Evolutionary conservation across 2,888 invertebrate species (phyloP), one percentile per base, ranked within the genome.

Genomic region (Xylota segnis): DNA sequence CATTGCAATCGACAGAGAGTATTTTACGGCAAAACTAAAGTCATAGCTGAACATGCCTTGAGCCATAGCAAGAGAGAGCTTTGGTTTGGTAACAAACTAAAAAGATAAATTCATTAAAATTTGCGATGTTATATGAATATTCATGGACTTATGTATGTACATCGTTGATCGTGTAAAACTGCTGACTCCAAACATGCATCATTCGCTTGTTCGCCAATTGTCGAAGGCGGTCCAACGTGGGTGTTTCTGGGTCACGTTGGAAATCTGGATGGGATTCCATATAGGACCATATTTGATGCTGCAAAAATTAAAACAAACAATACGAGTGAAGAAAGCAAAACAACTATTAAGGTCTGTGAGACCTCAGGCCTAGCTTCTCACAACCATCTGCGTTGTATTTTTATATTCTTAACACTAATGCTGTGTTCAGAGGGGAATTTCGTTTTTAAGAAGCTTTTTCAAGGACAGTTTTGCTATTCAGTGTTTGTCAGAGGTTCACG

Each of bases 1-100:
- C 93, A 96, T 94, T 7, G 94, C 93, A 90, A 95, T 94, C 0
- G 95, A 94, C 0, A 96, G 91, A 0, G 94, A 94, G 59, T 94
- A 91, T 92, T 96, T 96, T 0, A 96, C 94, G 4, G 95, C 94
- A 16, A 95, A 90, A 4, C 94, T 94, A 16, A 89, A 89, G 37
- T 95, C 94, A 88, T 94, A 94, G 90, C 94, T 94, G 88, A 94
- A 94, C 88, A 94, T 90, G 0, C 94, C 93, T 89, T 94, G 94
- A 0, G 92, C 89, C 83, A 93, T 93, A 0, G 94, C 93, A 88
- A 93, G 91, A 12, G 93, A 91, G 0, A 93, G 82, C 82, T 91
- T 93, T 0, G 95, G 94, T 47, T 94, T 93, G 78, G 90, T 89
- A 0, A 93, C 89, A 78, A 94, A 92, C 94, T 94, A 89, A 4